Base-by-base conservation (phyloP, 1,140 invertebrate species). In the Drosophila albomicans region DNA sequence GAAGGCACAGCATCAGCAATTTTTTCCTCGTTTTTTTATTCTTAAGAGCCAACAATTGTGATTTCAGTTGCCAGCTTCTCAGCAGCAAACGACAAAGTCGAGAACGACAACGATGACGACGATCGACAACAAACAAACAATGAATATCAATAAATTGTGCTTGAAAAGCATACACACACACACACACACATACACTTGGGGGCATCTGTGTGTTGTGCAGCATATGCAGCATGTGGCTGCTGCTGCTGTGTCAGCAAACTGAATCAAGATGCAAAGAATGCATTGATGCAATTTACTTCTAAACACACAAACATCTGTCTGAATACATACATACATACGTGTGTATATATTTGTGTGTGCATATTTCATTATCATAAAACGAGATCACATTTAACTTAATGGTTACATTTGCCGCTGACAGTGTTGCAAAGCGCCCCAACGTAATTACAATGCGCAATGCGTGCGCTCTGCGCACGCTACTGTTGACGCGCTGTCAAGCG, bases 71-170 rank as follows among this genome's bases (percentile, higher is more conserved):
- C 41, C 32, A 43, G 63, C 63, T 11, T 41, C 32, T 45, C 32
- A 52, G 57, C 51, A 63, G 51, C 11, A 11, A 58, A 41, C 59
- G 61, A 77, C 62, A 77, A 77, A 65, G 62, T 38, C 63, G 56
- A 62, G 61, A 62, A 70, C 66, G 59, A 52, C 59, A 52, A 70
- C 45, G 56, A 59, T 54, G 56, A 73, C 61, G 48, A 65, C 66
- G 63, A 72, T 71, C 67, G 57, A 75, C 66, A 62, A 75, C 66
- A 51, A 76, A 79, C 74, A 79, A 76, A 79, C 68, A 79, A 79
- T 79, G 77, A 79, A 79, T 79, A 79, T 79, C 77, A 79, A 79
- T 79, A 79, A 79, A 79, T 79, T 79, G 68, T 79, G 58, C 74
- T 79, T 76, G 74, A 76, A 66, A 66, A 72, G 71, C 61, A 72